These are phyloP conservation scores for Trididemnum miniatum DNA, from an alignment of 23 tunicate genomes.

Conservation along the genomic window DNA sequence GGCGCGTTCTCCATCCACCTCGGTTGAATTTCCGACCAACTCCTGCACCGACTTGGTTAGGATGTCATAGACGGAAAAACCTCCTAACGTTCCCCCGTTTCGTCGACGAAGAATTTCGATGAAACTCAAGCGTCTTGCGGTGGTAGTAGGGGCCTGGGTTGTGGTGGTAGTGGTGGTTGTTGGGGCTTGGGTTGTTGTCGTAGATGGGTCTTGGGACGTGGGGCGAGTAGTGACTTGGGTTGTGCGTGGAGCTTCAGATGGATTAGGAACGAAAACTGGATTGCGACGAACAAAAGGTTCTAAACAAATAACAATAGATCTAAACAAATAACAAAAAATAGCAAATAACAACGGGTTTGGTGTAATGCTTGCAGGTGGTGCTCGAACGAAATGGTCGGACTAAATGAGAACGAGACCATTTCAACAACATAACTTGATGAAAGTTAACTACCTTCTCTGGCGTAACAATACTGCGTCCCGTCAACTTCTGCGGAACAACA, in stretches of 20 bases:
- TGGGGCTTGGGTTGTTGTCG: conserved; percentile 23
- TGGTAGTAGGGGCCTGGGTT: conserved; percentile 2
- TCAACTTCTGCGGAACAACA: conserved; percentile 44
- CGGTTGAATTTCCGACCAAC: conserved; percentile 13
- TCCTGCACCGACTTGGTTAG: conserved; percentile 37
- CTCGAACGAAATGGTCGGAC: too few species aligned
- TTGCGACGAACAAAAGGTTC: too few species aligned
- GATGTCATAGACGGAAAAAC: conserved; percentile 40
- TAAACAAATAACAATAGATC: background rate
- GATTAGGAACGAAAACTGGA: too few species aligned
- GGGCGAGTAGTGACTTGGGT: too few species aligned
- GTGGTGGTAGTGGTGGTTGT: conserved; percentile 13
- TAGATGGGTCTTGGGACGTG: too few species aligned
- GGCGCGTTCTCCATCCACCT: background rate
- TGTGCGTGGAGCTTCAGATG: too few species aligned
- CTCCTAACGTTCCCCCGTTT: conserved; percentile 22
- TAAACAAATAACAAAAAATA: background rate
- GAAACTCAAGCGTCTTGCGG: conserved; percentile 27
- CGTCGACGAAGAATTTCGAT: conserved; percentile 31
- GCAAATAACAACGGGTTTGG: too few species aligned
- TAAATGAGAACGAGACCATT: too few species aligned
- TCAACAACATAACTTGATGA: too few species aligned
- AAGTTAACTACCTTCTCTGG: conserved; percentile 56
- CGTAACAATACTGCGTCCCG: conserved; percentile 26
- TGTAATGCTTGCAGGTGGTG: too few species aligned